These are phyloP conservation scores for Pseudanteris insignis DNA, from an alignment of 2,888 invertebrate species.

Conservation along the genomic window DNA sequence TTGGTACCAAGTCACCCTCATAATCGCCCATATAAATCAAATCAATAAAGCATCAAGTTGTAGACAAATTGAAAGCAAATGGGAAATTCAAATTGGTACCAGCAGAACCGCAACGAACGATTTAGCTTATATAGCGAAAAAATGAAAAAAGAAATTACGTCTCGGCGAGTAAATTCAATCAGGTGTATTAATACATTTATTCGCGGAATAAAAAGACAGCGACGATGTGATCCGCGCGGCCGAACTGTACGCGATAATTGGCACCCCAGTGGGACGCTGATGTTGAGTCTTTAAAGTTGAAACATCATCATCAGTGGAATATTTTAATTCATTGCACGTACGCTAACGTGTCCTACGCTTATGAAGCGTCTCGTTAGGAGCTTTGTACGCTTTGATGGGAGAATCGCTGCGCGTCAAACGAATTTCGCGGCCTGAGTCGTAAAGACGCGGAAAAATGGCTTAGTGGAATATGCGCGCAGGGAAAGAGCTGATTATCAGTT, in stretches of 20 bases:
- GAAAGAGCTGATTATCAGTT: too few relatives aligned
- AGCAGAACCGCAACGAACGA: too few relatives aligned
- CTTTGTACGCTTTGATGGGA: slow-evolving; percentile 41
- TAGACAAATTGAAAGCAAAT: too few relatives aligned
- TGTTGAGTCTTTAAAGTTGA: slow-evolving; percentile 37
- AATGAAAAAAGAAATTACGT: too few relatives aligned
- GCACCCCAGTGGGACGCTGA: slow-evolving; percentile 34
- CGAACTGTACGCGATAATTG: slow-evolving; percentile 36
- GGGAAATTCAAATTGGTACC: too few relatives aligned
- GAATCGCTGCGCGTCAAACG: slow-evolving; percentile 37
- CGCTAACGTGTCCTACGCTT: slow-evolving; percentile 31
- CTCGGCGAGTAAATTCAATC: slow-evolving; percentile 15
- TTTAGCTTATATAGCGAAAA: too few relatives aligned
- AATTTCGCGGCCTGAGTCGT: slow-evolving; percentile 32
- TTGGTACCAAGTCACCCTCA: too few relatives aligned
- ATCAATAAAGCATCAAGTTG: too few relatives aligned
- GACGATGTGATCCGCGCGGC: background rate
- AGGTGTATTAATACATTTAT: slow-evolving; percentile 23
- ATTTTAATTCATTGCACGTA: slow-evolving; percentile 40
- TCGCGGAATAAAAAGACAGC: slow-evolving; percentile 20
- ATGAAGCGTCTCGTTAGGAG: slow-evolving; percentile 39
- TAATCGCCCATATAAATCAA: too few relatives aligned
- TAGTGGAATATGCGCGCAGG: slow-evolving; percentile 15
- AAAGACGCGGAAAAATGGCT: too few relatives aligned
- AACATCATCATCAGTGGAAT: slow-evolving; percentile 44